A percentile compares a stretch with the other conserved stretches of the same genome.
phyloP scores from a whole-genome alignment of 2,888 invertebrate species.

The Bellardia bayeri region DNA sequence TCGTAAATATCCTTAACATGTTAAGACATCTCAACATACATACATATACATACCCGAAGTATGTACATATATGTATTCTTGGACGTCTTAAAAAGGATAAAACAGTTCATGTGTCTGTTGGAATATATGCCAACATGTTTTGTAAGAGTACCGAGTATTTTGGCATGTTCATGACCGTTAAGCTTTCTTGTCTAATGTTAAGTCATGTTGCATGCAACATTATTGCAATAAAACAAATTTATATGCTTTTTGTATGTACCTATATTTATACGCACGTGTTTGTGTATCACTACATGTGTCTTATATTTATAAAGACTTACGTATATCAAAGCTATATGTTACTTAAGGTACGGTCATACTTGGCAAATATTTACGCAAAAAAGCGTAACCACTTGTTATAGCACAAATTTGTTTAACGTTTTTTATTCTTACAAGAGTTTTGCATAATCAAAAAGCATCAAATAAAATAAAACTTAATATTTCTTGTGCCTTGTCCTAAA shows the following conservation, averaged over 20 bases:
- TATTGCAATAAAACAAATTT: slow-evolving; percentile 43
- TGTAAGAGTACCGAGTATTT: slow-evolving; percentile 18
- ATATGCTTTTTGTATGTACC: not conserved
- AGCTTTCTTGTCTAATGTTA: slow-evolving; percentile 63
- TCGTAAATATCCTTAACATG: slow-evolving; percentile 40
- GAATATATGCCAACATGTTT: slow-evolving; percentile 27
- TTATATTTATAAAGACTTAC: slow-evolving; percentile 16
- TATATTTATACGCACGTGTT: not conserved
- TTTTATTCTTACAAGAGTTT: no score
- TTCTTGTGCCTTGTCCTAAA: no score
- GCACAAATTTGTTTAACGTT: no score
- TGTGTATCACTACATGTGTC: not conserved
- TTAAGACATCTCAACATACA: not conserved
- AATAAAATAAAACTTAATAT: no score
- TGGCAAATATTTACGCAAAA: no score
- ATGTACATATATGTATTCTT: not conserved
- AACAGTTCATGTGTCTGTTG: slow-evolving; percentile 11
- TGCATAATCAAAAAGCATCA: no score
- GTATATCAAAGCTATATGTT: slow-evolving; percentile 14
- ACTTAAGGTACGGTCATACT: no score
- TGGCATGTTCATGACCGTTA: slow-evolving; percentile 56
- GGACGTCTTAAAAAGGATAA: slow-evolving; percentile 3
- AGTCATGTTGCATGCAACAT: slow-evolving; percentile 65
- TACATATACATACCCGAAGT: no score
- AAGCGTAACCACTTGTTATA: no score